Base-by-base conservation (phyloP, 2,113 vertebrate genomes). In the Orthonyx spaldingii region DNA sequence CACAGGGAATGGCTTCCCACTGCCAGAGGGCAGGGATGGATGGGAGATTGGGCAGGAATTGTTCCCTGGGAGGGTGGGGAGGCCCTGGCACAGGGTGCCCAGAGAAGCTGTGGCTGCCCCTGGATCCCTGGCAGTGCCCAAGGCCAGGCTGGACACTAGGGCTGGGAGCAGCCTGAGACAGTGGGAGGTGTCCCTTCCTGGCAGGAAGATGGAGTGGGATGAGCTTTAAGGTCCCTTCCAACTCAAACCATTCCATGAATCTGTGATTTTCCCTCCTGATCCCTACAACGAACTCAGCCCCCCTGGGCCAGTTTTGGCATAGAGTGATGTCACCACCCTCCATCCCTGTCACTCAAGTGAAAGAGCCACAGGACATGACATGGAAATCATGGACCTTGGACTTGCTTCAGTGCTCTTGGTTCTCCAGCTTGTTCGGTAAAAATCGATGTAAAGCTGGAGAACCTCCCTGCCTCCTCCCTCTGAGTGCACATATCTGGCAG, bases 341-440 rank as follows among this genome's bases (percentile, higher is more conserved):
- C 30, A 7, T 16, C 21, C 8, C 32, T 44, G 30, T 35, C 33
- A 10, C 23, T 55, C 47, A 24, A 44, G 66, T 1, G 13, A 49
- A 86, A 28, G 18, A 55, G 4, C n/a, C 6, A 8, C 17, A 23
- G 52, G 6, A 22, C 3, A 2, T 5, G 53, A 26, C 0, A 5
- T 16, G 49, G 53, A 70, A 61, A 46, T 35, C 27, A 28, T 0
- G 11, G 56, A 71, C 28, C 44, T 55, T 52, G 35, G 35, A 22
- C 37, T 39, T 57, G 18, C 16, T 60, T 72, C 44, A 24, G 7
- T 44, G 30, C 9, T 79, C 19, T n/a, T 26, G 23, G 11, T 37
- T 59, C 59, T 77, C 28, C 28, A 49, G 15, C 16, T 47, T 32
- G 27, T 26, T 81, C 44, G 12, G 57, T 50, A 52, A 50, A 89